Base-by-base conservation (phyloP, 2,888 invertebrate genomes). In the Mythimna loreyi region DNA sequence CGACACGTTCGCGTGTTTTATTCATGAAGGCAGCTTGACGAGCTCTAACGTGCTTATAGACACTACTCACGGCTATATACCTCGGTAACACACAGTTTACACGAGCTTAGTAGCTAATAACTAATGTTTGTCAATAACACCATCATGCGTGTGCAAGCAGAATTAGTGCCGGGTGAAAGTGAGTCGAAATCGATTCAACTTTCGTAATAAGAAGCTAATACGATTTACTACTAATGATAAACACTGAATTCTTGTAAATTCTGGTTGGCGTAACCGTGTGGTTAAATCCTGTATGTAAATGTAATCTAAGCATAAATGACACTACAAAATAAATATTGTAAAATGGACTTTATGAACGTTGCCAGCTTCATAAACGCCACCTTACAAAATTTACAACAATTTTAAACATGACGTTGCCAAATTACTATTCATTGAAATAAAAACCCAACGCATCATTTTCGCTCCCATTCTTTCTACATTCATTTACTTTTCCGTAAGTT, bases 1-100 rank as follows among this genome's bases (percentile, higher is more conserved):
- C 75, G 82, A 79, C 82, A 81, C 67, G 79, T 72, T 66, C 61
- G 85, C 59, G 45, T 90, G 87, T 87, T 85, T 91, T 87, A 92
- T 91, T 89, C 92, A 91, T 91, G 83, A 85, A 55, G 19, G 36
- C 28, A 75, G 76, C 75, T 60, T 77, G 80, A 78, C 82, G 72
- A 71, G 75, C 62, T 75, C 67, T 69, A 84, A 79, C 76, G 71
- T 67, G 75, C 63, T 64, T 73, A 67, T 80, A 68, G 78, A 78
- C 76, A 78, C 62, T 67, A 79, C 83, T 72, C 67, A 70, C 56
- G 33, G 30, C 49, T 52, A 25, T 33, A 9, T 30, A 40, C 2
- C 25, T 55, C 30, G 1, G 1, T 60, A 21, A n/a, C 33, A 66
- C 19, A 49, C 47, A 33, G 19, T 56, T 77, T 43, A 69, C 45